Percentiles rank a stretch among this genome's conserved stretches.
phyloP scores from a whole-genome alignment of 2,113 vertebrate genomes.

The Heloderma charlesbogerti region DNA sequence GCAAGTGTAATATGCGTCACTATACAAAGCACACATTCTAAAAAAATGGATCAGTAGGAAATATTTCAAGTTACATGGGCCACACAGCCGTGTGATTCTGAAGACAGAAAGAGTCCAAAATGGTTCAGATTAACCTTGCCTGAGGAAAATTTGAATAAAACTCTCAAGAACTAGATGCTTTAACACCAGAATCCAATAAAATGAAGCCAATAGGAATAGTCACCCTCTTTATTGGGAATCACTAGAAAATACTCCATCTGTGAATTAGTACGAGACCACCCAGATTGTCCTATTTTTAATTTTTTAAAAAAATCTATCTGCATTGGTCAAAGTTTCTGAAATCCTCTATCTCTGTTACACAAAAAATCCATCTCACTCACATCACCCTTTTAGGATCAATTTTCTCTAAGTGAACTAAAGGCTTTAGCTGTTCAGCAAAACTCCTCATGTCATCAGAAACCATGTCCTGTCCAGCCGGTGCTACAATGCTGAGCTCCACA shows the following conservation, averaged over 20 bases:
- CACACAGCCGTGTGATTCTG: too few relatives aligned
- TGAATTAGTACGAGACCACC: not conserved
- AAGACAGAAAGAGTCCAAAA: not conserved
- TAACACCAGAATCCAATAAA: not conserved
- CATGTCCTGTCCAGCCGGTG: conserved; percentile 76
- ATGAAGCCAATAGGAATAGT: not conserved
- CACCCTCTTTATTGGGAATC: not conserved
- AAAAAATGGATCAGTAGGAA: not conserved
- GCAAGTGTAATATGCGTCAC: not conserved
- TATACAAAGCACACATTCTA: not conserved
- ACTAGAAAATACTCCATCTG: not conserved
- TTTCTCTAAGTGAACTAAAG: conserved; percentile 95
- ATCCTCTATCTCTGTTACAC: not conserved
- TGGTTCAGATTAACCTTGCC: not conserved
- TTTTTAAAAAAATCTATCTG: not conserved
- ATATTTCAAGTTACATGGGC: not conserved
- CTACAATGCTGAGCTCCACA: conserved; percentile 83
- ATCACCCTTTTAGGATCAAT: conserved; percentile 95
- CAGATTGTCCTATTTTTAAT: too few relatives aligned
- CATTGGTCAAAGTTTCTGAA: not conserved
- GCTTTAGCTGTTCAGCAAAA: conserved; percentile 96
- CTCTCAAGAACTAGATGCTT: not conserved
- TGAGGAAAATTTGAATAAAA: not conserved
- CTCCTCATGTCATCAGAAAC: conserved; percentile 95
- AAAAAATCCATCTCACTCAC: conserved; percentile 55